A percentile compares a stretch with the other conserved stretches of the same genome.
These are phyloP conservation scores for Ochropleura leucogaster DNA, from an alignment of 2,888 invertebrate genomes.

Conservation along the genomic window DNA sequence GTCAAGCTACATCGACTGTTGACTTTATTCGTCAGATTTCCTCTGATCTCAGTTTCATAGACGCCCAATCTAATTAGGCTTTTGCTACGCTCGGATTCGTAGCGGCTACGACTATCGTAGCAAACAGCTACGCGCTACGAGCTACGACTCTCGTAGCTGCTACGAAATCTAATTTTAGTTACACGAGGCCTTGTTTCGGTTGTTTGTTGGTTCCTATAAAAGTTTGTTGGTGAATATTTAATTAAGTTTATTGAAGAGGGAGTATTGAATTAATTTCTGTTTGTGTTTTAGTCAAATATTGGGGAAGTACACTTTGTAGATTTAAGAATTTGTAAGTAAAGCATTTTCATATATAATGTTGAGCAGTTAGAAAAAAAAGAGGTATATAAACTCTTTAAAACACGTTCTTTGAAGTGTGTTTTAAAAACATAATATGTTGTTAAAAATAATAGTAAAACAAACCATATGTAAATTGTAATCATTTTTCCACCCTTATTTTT, in stretches of 20 bases:
- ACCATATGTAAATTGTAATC: neutral
- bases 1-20: slow-evolving; percentile 45
- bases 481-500: neutral
- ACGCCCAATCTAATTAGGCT: slow-evolving; percentile 62
- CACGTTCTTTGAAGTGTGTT: neutral
- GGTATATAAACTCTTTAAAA: neutral
- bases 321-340: neutral
- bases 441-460: neutral
- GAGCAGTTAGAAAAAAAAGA: neutral
- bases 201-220: slow-evolving; percentile 52
- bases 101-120: slow-evolving; percentile 59
- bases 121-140: slow-evolving; percentile 58
- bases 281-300: slow-evolving; percentile 26
- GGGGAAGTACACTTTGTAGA: slow-evolving; percentile 12
- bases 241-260: slow-evolving; percentile 39
- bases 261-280: slow-evolving; percentile 43
- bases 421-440: neutral
- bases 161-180: slow-evolving; percentile 65
- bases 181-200: slow-evolving; percentile 55
- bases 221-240: slow-evolving; percentile 54
- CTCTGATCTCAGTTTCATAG: slow-evolving; percentile 63
- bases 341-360: neutral
- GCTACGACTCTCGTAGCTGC: slow-evolving; percentile 55
- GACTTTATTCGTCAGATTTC: slow-evolving; percentile 44
- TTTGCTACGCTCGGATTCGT: slow-evolving; percentile 61